A percentile compares a stretch with the other conserved stretches of the same genome.
These are phyloP conservation scores for Calidris pugnax DNA, from an alignment of 2,113 vertebrate genomes.

Conservation along the genomic window DNA sequence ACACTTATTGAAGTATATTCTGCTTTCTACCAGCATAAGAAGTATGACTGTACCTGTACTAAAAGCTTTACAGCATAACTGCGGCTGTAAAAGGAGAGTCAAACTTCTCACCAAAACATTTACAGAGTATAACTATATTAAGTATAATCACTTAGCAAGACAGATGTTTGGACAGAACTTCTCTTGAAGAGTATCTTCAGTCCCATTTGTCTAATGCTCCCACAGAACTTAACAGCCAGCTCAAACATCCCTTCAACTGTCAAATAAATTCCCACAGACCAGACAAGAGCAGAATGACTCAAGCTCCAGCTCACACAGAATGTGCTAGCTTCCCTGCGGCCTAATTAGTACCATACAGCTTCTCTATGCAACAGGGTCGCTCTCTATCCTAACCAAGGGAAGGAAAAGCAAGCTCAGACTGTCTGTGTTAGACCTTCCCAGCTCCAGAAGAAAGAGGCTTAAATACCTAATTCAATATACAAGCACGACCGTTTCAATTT, in stretches of 20 bases:
- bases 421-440: not conserved
- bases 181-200: not conserved
- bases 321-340: not conserved
- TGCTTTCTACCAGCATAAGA: not conserved
- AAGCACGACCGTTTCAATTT: not conserved
- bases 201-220: not conserved
- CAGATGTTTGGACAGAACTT: not conserved
- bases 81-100: not conserved
- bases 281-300: slow-evolving; percentile 19
- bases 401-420: not conserved
- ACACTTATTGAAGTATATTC: not conserved
- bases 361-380: not conserved
- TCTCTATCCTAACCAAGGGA: not conserved
- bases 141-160: not conserved
- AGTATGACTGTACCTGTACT: not conserved
- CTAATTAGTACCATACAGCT: not conserved
- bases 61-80: not conserved
- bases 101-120: not conserved
- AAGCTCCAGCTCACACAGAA: not conserved
- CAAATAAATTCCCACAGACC: slow-evolving; percentile 18
- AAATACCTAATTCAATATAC: not conserved
- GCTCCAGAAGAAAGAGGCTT: not conserved
- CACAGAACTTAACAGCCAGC: not conserved
- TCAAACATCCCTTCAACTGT: not conserved
- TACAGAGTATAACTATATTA: not conserved